Evolutionary conservation across 2,113 vertebrate genomes (phyloP), one percentile per base, ranked within the genome.

Genomic region (Hemibagrus wyckioides): DNA sequence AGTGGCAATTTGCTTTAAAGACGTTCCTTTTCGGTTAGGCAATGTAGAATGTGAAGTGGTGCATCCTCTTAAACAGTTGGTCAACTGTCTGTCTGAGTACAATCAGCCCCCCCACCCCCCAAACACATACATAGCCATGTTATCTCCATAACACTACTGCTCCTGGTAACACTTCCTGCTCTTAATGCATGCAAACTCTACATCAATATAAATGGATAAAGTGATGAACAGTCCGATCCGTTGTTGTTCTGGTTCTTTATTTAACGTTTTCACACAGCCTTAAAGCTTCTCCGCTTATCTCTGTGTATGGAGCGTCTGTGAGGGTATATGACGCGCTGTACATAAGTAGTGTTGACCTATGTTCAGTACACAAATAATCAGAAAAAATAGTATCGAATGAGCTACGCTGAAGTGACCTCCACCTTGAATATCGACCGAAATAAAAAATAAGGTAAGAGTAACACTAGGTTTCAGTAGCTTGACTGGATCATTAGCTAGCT

Each of bases 261-360:
- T 82, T 15, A 25, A n/a, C 30, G 14, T 14, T 5, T 50, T n/a
- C 28, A 79, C 23, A 14, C 36, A 59, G 30, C 33, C 15, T 59
- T 57, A 36, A 1, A 65, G 25, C 7, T 44, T 7, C 2, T 44
- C 5, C n/a, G n/a, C n/a, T n/a, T n/a, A n/a, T n/a, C n/a, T n/a
- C n/a, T n/a, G n/a, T n/a, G n/a, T n/a, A n/a, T n/a, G n/a, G n/a
- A n/a, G n/a, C n/a, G n/a, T n/a, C n/a, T n/a, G n/a, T 11, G 10
- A n/a, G 21, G 57, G 57, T 13, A 30, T n/a, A n/a, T n/a, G n/a
- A n/a, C n/a, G n/a, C n/a, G n/a, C n/a, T n/a, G 39, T 71, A 2
- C 33, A 71, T 19, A 33, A 41, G 54, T 82, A 61, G 80, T 50
- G 89, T 84, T 90, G 82, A 89, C 89, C 90, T 89, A 39, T 10